Base-by-base conservation (phyloP, 2,797 vertebrate genomes). In the Pipistrellus pygmaeus region DNA sequence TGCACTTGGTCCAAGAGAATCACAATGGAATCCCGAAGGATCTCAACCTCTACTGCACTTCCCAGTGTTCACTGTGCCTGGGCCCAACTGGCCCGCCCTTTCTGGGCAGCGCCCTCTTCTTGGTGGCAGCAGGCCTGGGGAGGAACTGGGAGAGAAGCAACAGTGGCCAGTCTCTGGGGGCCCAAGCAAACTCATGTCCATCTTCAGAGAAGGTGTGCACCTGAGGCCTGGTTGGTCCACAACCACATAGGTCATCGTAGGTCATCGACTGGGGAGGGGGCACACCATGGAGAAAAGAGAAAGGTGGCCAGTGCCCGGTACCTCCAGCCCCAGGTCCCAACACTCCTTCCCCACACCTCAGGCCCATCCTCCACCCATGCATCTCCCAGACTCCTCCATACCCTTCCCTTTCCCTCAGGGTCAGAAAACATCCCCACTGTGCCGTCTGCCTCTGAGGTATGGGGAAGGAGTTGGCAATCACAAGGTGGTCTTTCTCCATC, bases 241-340 rank as follows among this genome's bases (percentile, higher is more conserved):
- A 53, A 35, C 27, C 8, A 32, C 13, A 14, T 0, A n/a, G 30
- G 5, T 51, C 57, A 78, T 15, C 0, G 21, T 0, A n/a, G 30
- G 5, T 51, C 57, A 78, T 15, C 0, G 21, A 66, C 13, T 1
- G 9, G 17, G 8, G 13, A 8, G 35, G 21, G 46, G 3, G 11
- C 15, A 60, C 0, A 9, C 5, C 17, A 35, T 30, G 46, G 10
- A 85, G 83, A 25, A 15, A 35, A 32, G 46, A 82, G n/a, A 10
- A 18, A 60, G 32, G 27, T 0, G 11, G 27, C 18, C 23, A 15
- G 32, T 10, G 2, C 4, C 20, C 2, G 5, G 25, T 0, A 12
- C 18, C 51, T 30, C 13, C 13, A 25, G 20, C 13, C 9, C 17
- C 2, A 3, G 6, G 5, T 21, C 55, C 30, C 4, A 3, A 13